Percentiles rank a stretch among this genome's conserved stretches.
These are phyloP conservation scores for Diaperis boleti DNA, from an alignment of 2,888 invertebrate species.

Conservation along the genomic window DNA sequence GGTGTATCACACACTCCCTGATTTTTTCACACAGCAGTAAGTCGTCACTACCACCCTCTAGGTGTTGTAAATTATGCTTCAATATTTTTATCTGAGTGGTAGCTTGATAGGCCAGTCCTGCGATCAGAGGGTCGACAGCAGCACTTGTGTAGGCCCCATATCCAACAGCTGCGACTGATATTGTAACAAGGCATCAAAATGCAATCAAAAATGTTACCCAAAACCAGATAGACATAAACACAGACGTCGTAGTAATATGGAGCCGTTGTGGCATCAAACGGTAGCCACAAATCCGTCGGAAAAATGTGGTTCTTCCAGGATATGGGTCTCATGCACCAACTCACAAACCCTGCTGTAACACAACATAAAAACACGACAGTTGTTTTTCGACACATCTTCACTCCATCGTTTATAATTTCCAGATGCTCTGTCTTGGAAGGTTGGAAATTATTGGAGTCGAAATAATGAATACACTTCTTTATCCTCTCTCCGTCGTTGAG, in stretches of 20 bases:
- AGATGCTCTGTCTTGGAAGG: neutral
- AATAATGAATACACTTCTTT: constrained; percentile 16
- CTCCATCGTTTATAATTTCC: constrained; percentile 3
- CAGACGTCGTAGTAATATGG: neutral
- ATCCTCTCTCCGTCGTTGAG: neutral
- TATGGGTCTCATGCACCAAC: constrained; percentile 20
- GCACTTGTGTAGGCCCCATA: constrained; percentile 20
- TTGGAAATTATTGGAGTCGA: constrained; percentile 8
- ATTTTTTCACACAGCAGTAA: constrained; percentile 3
- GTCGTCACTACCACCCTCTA: neutral
- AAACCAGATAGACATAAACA: constrained; percentile 18
- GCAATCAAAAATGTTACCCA: constrained; percentile 12
- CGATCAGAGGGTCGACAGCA: constrained; percentile 19
- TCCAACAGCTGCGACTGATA: constrained; percentile 18
- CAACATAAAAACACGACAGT: neutral
- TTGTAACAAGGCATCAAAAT: neutral
- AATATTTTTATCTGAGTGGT: constrained; percentile 29
- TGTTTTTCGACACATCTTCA: constrained; percentile 6
- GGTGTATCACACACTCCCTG: constrained; percentile 12
- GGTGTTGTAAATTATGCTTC: constrained; percentile 26
- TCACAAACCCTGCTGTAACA: constrained; percentile 7
- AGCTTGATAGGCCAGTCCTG: constrained; percentile 20
- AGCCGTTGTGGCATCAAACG: constrained; percentile 10
- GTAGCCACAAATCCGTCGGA: constrained; percentile 26
- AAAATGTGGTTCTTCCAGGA: constrained; percentile 21